Evolutionary conservation across 2,113 vertebrate genomes (phyloP), one percentile per base, ranked within the genome.

Genomic region (Melospiza melodia): DNA sequence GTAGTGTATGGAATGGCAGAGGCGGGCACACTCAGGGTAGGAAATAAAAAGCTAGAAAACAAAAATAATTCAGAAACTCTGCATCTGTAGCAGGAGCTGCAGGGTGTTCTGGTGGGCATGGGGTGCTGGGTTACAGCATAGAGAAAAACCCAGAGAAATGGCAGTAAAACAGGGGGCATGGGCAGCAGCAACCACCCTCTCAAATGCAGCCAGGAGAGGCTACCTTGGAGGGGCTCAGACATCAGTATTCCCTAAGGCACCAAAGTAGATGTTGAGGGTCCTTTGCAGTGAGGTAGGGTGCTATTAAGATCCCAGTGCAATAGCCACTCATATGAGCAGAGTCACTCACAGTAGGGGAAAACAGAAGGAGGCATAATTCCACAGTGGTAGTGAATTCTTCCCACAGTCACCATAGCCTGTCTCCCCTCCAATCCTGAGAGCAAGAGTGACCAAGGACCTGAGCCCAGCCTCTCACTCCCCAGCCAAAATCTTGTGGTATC

Each of bases 391-490:
- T 11, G 7, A 75, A 61, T 41, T 39, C 35, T 51, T 41, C 44
- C 44, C 19, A 10, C 48, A 22, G 37, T 0, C 0, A 13, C 18
- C 8, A 5, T 2, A 23, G 18, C 11, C 39, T 65, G 19, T 30
- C 24, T 43, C 15, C 31, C 19, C 18, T 65, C 24, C 18, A 65
- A 2, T 43, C 31, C 31, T 4, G 18, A 54, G 19, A 54, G 10
- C 3, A 17, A 28, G 48, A 54, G 31, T 65, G 15, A 23, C 7
- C 4, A 5, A 43, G 19, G 49, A 43, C 5, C 19, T 65, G 19
- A 44, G 7, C 24, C 15, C 48, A 18, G 19, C 11, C 15, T 5
- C 37, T 44, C 48, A 54, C 4, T 4, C 24, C 15, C 15, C 5
- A 18, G 18, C 24, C 37, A 52, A 78, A 65, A 54, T 43, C 31